phyloP scores from a whole-genome alignment of 2,888 invertebrate genomes.

The Adineta ricciae region DNA sequence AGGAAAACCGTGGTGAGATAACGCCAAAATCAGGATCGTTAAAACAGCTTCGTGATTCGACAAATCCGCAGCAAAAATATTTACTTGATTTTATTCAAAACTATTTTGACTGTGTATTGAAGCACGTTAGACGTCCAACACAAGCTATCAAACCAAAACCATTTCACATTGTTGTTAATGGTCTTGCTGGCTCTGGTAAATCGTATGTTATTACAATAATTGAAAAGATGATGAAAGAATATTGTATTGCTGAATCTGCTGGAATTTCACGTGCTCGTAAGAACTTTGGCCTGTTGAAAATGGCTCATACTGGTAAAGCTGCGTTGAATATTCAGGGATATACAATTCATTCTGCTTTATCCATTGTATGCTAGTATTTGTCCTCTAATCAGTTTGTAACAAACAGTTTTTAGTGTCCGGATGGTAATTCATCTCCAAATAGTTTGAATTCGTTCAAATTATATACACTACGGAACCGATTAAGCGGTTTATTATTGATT shows the following conservation, averaged over 20 bases:
- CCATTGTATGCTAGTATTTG: background rate
- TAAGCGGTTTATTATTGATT: background rate
- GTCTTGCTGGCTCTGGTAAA: background rate
- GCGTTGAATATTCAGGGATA: background rate
- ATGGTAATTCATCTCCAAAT: background rate
- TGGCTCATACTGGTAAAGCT: background rate
- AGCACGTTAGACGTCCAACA: background rate
- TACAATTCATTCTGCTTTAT: background rate
- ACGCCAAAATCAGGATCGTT: no score
- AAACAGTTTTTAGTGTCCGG: background rate
- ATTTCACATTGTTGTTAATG: background rate
- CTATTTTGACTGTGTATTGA: background rate
- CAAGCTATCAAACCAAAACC: background rate
- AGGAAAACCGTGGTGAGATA: no score
- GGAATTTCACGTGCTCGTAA: background rate
- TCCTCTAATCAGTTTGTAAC: no score
- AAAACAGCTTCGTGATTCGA: no score
- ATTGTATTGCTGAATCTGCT: background rate
- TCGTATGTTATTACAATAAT: background rate
- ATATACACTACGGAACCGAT: background rate
- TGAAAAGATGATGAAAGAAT: background rate
- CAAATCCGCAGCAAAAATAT: no score
- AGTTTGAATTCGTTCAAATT: background rate
- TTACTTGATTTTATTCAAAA: no score
- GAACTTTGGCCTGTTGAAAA: background rate